Evolutionary conservation across 2,888 invertebrate species (phyloP), one percentile per base, ranked within the genome.

Genomic region (Xiphydria camelus): DNA sequence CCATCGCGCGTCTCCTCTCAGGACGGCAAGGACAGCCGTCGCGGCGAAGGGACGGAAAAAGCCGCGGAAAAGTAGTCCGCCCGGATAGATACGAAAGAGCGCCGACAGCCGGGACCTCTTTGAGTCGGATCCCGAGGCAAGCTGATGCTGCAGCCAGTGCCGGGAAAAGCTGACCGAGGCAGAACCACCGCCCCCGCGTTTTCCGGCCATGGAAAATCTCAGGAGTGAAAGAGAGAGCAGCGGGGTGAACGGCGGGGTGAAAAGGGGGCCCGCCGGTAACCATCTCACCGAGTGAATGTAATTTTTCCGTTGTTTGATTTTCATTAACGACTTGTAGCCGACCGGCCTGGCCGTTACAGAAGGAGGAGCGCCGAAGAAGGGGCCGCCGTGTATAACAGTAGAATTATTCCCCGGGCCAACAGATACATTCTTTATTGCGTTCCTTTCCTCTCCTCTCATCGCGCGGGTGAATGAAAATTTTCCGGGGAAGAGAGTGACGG

Each of bases 241-340:
- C 36, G 29, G 25, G 33, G 23, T 4, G 36, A 37, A 38, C 31
- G 36, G 61, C 58, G 58, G 61, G 54, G 57, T 41, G 51, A 49
- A 53, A 53, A 37, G 40, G 39, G 37, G 40, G 39, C 46, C 23
- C 54, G 55, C 50, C 50, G 56, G 59, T 61, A 63, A 64, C 64
- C 61, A n/a, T n/a, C n/a, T n/a, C n/a, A 62, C 63, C 59, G 63
- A 70, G 68, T 66, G 65, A 66, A 70, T 62, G 68, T 64, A 70
- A 73, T 72, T 73, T 68, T 73, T 68, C 65, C 68, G 64, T 68
- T 75, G 75, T 75, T 75, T 74, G 74, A 73, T 73, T 75, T 75
- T 74, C 75, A 75, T 75, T 74, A 75, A 73, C 70, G 64, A 70
- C 70, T 67, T 63, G 66, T 69, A 64, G 32, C 20, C 40, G 34